Evolutionary conservation across 2,888 invertebrate species (phyloP), one percentile per base, ranked within the genome.

Genomic region (Pterostichus madidus): DNA sequence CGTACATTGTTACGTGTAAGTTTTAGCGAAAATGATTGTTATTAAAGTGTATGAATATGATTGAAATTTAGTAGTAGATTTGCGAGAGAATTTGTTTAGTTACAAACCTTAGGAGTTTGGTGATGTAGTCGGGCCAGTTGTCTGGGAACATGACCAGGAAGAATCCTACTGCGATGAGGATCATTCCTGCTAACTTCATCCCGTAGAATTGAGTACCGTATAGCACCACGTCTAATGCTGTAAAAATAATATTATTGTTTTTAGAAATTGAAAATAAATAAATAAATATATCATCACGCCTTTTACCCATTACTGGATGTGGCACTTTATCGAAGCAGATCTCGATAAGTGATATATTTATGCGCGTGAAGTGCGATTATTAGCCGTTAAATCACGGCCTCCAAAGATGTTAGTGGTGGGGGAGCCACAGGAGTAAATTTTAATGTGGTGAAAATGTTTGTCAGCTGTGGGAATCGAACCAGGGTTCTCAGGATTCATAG

Each of bases 51-150:
- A 75, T 75, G 75, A 24, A 32, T 31, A 75, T 75, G 24, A 75
- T 52, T 15, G 39, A 71, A 71, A 17, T 71, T 24, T 44, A 44
- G 13, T 39, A 49, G 2, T 56, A 17, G 0, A 32, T 0, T 31
- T 11, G 10, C 17, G 24, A 11, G 24, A 11, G 24, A 15, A 39
- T 7, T n/a, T 73, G 75, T 24, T 75, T 52, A 17, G 75, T 24
- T 75, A 52, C 75, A 91, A 92, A 97, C 97, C 97, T 94, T 87
- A 98, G 92, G 84, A 97, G 92, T 86, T 96, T 93, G 88, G 97
- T 97, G 90, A 98, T 96, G 90, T 97, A 98, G 89, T 97, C 96
- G 0, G 98, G 97, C 98, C 98, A 98, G 91, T 98, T 97, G 90
- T 97, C 97, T 0, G 98, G 98, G 86, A 98, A 96, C 95, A 98